These are phyloP conservation scores for Panthera uncia DNA, from an alignment of 2,113 vertebrate species.

Conservation along the genomic window DNA sequence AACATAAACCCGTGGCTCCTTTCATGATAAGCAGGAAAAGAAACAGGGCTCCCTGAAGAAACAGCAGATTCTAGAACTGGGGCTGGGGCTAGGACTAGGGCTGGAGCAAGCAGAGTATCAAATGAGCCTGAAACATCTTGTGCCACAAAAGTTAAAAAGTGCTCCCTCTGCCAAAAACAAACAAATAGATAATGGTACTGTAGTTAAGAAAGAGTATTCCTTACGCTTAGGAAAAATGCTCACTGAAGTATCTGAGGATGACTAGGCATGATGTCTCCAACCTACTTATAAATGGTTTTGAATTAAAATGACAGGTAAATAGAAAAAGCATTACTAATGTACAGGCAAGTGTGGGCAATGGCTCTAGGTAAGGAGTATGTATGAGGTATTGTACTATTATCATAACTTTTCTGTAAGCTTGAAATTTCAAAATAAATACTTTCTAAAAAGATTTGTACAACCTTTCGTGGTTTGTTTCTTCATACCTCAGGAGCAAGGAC, in stretches of 20 bases:
- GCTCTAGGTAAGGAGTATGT: background rate
- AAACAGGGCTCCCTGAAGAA: background rate
- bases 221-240: background rate
- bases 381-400: background rate
- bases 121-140: background rate
- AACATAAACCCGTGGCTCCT: background rate
- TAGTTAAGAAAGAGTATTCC: background rate
- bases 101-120: background rate
- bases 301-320: background rate
- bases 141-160: background rate
- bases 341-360: background rate
- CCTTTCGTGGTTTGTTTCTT: background rate
- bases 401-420: background rate
- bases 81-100: background rate
- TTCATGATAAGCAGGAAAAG: background rate
- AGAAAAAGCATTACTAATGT: background rate
- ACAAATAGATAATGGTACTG: background rate
- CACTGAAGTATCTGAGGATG: background rate
- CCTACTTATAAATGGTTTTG: background rate
- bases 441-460: background rate
- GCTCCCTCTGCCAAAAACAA: background rate
- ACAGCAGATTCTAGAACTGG: background rate
- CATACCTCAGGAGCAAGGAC: slow-evolving; percentile 97
- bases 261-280: background rate
- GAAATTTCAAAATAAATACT: background rate